Conservation (phyloP, 2,113 vertebrate genomes). For the Lasiurus cinereus region DNA sequence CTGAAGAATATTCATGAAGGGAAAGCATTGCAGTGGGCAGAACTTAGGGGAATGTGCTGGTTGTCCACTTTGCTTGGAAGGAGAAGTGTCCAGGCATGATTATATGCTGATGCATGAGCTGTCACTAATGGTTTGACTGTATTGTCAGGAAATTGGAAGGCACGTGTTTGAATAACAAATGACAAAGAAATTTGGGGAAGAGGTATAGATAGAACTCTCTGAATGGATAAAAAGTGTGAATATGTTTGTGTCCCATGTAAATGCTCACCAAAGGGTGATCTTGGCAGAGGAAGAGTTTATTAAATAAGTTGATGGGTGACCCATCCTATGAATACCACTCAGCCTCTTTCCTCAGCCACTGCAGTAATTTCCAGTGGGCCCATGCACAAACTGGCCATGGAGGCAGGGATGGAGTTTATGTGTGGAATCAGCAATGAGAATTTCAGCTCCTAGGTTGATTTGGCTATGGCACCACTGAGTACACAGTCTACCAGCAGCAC, state of each 20-base stretch:
- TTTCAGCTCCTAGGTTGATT: neutral
- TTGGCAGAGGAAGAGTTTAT: neutral
- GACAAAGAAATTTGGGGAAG: neutral
- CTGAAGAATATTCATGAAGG: neutral
- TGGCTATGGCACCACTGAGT: too few species aligned
- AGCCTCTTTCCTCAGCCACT: neutral
- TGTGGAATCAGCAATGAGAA: neutral
- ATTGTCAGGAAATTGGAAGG: neutral
- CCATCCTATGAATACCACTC: neutral
- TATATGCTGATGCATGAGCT: neutral
- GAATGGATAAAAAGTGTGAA: neutral
- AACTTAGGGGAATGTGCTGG: neutral
- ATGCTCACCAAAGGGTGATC: neutral
- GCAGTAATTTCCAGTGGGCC: neutral
- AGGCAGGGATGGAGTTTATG: neutral
- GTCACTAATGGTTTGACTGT: neutral
- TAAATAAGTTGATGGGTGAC: neutral
- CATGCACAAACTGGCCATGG: neutral
- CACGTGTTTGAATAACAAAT: neutral
- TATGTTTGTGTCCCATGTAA: neutral
- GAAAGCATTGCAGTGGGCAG: neutral
- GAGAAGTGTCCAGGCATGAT: neutral
- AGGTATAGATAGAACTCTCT: neutral
- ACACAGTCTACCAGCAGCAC: neutral
- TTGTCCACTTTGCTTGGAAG: neutral